A percentile compares a stretch with the other conserved stretches of the same genome.
phyloP scores from a whole-genome alignment of 2,797 vertebrate genomes.

The Emydoidea blandingii region DNA sequence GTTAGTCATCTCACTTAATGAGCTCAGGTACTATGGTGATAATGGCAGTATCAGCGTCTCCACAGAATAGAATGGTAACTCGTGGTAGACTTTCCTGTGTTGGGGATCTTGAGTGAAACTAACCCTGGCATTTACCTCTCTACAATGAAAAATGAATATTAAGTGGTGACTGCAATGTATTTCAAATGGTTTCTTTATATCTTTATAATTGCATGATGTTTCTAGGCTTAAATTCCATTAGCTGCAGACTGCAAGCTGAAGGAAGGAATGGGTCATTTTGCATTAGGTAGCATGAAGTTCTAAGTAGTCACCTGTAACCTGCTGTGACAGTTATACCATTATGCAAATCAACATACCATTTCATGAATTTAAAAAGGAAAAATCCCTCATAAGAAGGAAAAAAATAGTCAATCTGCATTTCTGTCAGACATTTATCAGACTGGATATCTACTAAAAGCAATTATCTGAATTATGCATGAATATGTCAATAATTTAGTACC shows the following conservation, averaged over 20 bases:
- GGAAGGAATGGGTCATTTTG: constrained; percentile 53
- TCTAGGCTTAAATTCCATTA: constrained; percentile 56
- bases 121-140: not conserved
- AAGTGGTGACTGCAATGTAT: not conserved
- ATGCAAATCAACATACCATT: constrained; percentile 61
- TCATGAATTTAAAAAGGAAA: constrained; percentile 36
- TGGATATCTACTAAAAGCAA: constrained; percentile 65
- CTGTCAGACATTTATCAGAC: constrained; percentile 39
- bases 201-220: constrained; percentile 43
- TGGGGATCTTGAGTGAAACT: not conserved
- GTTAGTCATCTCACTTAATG: not conserved
- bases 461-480: constrained; percentile 75
- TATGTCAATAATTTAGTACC: constrained; percentile 71
- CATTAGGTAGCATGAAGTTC: constrained; percentile 48
- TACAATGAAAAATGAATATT: constrained; percentile 19
- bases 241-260: constrained; percentile 29
- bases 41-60: not conserved
- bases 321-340: constrained; percentile 51
- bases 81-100: not conserved
- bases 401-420: constrained; percentile 50
- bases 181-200: constrained; percentile 35
- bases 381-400: not conserved
- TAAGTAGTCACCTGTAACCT: constrained; percentile 28
- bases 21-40: not conserved
- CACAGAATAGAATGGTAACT: not conserved